These are phyloP conservation scores for Drosophila lowei DNA, from an alignment of 1,140 invertebrate species.

Conservation along the genomic window DNA sequence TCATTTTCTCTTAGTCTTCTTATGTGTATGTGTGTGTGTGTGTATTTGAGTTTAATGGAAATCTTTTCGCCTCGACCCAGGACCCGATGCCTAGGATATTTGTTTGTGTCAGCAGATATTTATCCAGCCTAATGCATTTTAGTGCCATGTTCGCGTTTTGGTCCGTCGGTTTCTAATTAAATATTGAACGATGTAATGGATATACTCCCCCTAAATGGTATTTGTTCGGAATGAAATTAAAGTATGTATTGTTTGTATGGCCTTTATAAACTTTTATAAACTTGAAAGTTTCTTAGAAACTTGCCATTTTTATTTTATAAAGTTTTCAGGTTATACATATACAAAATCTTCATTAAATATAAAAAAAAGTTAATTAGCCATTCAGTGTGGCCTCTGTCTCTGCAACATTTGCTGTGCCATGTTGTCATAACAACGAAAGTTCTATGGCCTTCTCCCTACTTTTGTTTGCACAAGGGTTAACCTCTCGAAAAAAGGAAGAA, in stretches of 20 bases:
- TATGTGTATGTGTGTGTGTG: background rate
- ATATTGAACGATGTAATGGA: slow-evolving; percentile 42
- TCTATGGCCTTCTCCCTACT: background rate
- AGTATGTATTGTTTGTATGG: no score
- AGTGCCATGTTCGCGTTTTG: slow-evolving; percentile 7
- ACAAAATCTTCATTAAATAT: no score
- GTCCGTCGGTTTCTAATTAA: slow-evolving; percentile 12
- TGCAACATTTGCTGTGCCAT: background rate
- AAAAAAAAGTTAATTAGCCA: background rate
- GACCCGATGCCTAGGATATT: slow-evolving; percentile 33
- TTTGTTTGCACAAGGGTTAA: slow-evolving; percentile 22
- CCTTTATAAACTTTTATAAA: no score
- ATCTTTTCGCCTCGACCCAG: slow-evolving; percentile 21
- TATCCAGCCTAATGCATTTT: slow-evolving; percentile 50
- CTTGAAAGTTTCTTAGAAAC: no score
- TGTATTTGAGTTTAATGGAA: slow-evolving; percentile 28
- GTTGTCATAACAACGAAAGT: slow-evolving; percentile 33
- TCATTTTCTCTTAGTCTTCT: slow-evolving; percentile 8
- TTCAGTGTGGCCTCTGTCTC: background rate
- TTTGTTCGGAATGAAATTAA: background rate
- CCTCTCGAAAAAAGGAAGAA: background rate
- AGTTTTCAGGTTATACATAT: no score
- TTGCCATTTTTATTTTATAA: no score
- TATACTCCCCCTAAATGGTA: slow-evolving; percentile 1
- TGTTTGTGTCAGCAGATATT: slow-evolving; percentile 47